Evolutionary conservation across 2,888 invertebrate genomes (phyloP).

Genomic region (Campoletis raptor): DNA sequence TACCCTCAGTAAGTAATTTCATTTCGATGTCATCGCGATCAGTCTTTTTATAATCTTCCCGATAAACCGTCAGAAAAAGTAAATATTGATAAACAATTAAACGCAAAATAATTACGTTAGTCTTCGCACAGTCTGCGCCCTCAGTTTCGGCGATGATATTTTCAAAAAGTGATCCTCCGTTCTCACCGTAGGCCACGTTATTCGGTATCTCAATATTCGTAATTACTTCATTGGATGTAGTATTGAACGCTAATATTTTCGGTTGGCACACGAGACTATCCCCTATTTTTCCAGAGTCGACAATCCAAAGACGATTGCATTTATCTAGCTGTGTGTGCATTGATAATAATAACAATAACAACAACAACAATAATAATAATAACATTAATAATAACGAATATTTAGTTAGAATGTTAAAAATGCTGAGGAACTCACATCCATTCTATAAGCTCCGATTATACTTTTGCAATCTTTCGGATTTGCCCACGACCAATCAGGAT

Average conservation of each 20-base stretch:
- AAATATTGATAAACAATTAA: neutral
- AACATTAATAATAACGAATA: neutral
- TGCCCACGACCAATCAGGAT: slow-evolving; percentile 88
- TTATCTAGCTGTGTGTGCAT: slow-evolving; percentile 10
- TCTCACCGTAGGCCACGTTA: slow-evolving; percentile 10
- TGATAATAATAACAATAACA: neutral
- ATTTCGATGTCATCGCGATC: too few species aligned
- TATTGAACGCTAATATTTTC: slow-evolving; percentile 31
- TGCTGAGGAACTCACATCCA: slow-evolving; percentile 86
- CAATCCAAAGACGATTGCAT: slow-evolving; percentile 40
- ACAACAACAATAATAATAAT: neutral
- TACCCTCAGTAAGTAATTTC: too few species aligned
- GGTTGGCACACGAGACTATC: slow-evolving; percentile 21
- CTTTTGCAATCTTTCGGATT: slow-evolving; percentile 88
- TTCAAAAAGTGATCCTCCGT: slow-evolving; percentile 11
- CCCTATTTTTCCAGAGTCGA: slow-evolving; percentile 25
- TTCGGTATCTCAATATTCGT: neutral
- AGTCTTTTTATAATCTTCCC: neutral
- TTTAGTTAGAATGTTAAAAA: neutral
- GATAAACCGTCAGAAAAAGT: too few species aligned
- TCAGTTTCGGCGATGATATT: slow-evolving; percentile 28
- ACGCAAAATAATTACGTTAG: slow-evolving; percentile 1
- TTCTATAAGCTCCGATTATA: slow-evolving; percentile 90
- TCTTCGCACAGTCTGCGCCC: neutral
- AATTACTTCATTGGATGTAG: neutral